phyloP scores from a whole-genome alignment of 2,113 vertebrate species.

The Etheostoma cragini region DNA sequence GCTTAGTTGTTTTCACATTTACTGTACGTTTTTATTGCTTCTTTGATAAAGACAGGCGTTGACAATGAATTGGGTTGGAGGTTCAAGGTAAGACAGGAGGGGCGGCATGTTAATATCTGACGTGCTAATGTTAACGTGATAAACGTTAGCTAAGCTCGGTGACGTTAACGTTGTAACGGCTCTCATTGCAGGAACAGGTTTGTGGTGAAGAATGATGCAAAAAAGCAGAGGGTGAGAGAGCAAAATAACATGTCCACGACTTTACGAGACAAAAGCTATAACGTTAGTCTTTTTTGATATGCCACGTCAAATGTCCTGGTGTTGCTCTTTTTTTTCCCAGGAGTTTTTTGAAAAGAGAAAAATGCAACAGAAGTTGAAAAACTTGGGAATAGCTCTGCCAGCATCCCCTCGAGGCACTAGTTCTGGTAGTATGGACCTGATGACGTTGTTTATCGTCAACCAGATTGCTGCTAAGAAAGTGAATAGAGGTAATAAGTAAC shows the following conservation, averaged over 20 bases:
- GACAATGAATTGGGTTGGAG: slow-evolving; percentile 92
- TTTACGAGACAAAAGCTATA: background rate
- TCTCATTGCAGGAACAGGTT: slow-evolving; percentile 83
- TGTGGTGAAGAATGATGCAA: slow-evolving; percentile 87
- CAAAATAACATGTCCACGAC: accelerated
- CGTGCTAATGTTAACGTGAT: background rate
- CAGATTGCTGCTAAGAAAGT: slow-evolving; percentile 91
- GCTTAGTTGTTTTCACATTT: background rate
- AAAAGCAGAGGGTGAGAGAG: slow-evolving; percentile 88
- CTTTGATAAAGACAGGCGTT: background rate
- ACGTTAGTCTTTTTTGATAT: background rate
- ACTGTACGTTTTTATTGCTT: background rate
- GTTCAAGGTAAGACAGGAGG: slow-evolving; percentile 82
- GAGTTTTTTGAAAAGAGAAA: slow-evolving; percentile 95
- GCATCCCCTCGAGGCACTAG: slow-evolving; percentile 69
- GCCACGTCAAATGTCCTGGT: accelerated
- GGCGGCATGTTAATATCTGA: background rate
- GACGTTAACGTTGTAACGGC: background rate
- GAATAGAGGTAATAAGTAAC: slow-evolving; percentile 79
- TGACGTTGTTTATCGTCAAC: slow-evolving; percentile 92
- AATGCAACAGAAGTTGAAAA: slow-evolving; percentile 87
- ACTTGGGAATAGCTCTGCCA: slow-evolving; percentile 64
- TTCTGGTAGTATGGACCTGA: slow-evolving; percentile 88
- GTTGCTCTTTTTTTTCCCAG: slow-evolving; percentile 67
- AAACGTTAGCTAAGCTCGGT: background rate